These are phyloP conservation scores for Acanthurus leucopareius DNA, from an alignment of 2,797 vertebrate species.

Conservation along the genomic window DNA sequence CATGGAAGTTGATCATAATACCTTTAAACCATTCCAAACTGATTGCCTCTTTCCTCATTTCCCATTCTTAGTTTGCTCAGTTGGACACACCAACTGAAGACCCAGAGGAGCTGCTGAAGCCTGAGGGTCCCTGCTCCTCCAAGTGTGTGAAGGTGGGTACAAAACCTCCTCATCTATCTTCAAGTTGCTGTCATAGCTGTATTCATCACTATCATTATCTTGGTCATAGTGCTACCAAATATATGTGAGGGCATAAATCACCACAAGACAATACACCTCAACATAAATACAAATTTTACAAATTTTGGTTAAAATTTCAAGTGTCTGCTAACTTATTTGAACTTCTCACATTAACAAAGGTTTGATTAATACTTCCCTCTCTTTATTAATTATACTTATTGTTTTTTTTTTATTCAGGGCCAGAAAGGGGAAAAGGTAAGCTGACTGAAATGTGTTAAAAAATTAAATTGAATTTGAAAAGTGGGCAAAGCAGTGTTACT, in stretches of 20 bases:
- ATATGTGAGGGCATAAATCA: not conserved
- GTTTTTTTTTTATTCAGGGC: constrained; percentile 78
- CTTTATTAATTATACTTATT: constrained; percentile 9
- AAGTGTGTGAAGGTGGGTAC: constrained; percentile 84
- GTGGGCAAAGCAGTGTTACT: not conserved
- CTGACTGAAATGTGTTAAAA: constrained; percentile 4
- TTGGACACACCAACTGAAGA: constrained; percentile 83
- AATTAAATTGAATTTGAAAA: not conserved
- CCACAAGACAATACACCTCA: not conserved
- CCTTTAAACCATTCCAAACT: not conserved
- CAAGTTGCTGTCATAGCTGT: not conserved
- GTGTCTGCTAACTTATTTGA: not conserved
- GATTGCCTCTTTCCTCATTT: not conserved
- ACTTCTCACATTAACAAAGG: not conserved
- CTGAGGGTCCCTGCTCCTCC: constrained; percentile 83
- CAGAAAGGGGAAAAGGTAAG: constrained; percentile 90
- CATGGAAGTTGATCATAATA: not conserved
- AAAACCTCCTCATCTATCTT: not conserved
- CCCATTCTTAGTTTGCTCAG: constrained; percentile 74
- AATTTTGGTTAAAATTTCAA: too few relatives aligned
- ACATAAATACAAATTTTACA: not conserved
- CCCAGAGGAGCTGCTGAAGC: constrained; percentile 77
- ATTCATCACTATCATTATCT: not conserved
- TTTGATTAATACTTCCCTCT: constrained; percentile 5
- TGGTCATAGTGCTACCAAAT: not conserved